Conservation (phyloP, 2,797 vertebrate species). For the Clarias platycephalus region DNA sequence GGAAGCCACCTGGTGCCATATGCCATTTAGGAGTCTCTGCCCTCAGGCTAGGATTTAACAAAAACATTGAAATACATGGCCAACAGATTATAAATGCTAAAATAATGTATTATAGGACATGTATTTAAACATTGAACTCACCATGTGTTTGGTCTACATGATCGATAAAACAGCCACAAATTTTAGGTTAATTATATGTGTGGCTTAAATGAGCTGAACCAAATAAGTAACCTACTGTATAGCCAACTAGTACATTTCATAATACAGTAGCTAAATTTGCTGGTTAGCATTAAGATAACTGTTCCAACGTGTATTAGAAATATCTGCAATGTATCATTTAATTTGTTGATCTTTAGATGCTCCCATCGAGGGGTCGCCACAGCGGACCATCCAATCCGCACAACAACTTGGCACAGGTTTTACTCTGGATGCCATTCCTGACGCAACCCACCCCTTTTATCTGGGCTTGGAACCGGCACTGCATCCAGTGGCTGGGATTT, state of each 20-base stretch:
- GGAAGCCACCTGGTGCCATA: conserved; percentile 53
- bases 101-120: background rate
- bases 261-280: background rate
- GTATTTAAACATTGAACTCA: background rate
- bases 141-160: background rate
- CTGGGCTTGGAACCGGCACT: too few relatives aligned
- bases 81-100: conserved; percentile 4
- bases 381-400: too few relatives aligned
- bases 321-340: background rate
- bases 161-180: background rate
- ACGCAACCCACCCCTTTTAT: too few relatives aligned
- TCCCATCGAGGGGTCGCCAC: too few relatives aligned
- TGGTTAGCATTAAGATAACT: conserved; percentile 1
- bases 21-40: conserved; percentile 46
- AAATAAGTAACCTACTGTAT: background rate
- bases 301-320: background rate
- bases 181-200: background rate
- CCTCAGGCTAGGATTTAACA: conserved; percentile 16
- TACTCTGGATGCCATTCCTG: too few relatives aligned
- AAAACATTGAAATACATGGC: background rate
- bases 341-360: background rate
- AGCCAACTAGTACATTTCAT: background rate
- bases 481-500: too few relatives aligned
- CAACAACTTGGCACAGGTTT: too few relatives aligned
- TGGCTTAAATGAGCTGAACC: background rate